A percentile compares a stretch with the other conserved stretches of the same genome.
These are phyloP conservation scores for Arrhamphus sclerolepis DNA, from an alignment of 2,797 vertebrate species.

Conservation along the genomic window DNA sequence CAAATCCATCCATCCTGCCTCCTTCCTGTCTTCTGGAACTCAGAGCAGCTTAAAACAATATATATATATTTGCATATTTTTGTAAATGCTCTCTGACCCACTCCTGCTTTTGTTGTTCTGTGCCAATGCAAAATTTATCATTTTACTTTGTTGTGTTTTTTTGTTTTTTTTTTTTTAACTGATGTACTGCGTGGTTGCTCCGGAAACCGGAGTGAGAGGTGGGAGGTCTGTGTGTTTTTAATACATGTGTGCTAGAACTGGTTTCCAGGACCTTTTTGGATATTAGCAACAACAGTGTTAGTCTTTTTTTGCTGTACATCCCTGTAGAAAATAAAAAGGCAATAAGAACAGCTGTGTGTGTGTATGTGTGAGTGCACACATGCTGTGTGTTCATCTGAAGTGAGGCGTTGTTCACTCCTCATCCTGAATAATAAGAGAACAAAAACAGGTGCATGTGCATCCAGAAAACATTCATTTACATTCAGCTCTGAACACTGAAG, in stretches of 20 bases:
- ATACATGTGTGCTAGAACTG: slow-evolving; percentile 53
- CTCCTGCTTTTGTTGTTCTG: slow-evolving; percentile 30
- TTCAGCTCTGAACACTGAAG: too few relatives aligned
- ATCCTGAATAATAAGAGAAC: too few relatives aligned
- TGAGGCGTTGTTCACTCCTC: too few relatives aligned
- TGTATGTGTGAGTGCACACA: slow-evolving; percentile 2
- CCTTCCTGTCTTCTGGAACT: slow-evolving; percentile 13
- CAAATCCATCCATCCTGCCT: not conserved
- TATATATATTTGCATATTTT: not conserved
- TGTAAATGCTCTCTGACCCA: slow-evolving; percentile 6
- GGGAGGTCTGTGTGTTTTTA: slow-evolving; percentile 34
- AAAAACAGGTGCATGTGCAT: too few relatives aligned
- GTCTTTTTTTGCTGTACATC: slow-evolving; percentile 63
- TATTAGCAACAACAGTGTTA: slow-evolving; percentile 62
- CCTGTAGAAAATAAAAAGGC: slow-evolving; percentile 67
- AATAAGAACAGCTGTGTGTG: slow-evolving; percentile 51
- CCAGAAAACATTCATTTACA: too few relatives aligned
- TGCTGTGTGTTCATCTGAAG: not conserved
- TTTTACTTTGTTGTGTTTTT: too few relatives aligned
- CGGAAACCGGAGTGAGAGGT: slow-evolving; percentile 21
- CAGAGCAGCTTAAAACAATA: slow-evolving; percentile 15
- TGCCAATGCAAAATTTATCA: slow-evolving; percentile 29
- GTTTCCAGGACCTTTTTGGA: slow-evolving; percentile 59
- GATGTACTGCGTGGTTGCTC: slow-evolving; percentile 30
- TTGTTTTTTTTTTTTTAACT: not conserved